Base-by-base conservation (phyloP, 1,140 invertebrate species). In the Sinella curviseta region DNA sequence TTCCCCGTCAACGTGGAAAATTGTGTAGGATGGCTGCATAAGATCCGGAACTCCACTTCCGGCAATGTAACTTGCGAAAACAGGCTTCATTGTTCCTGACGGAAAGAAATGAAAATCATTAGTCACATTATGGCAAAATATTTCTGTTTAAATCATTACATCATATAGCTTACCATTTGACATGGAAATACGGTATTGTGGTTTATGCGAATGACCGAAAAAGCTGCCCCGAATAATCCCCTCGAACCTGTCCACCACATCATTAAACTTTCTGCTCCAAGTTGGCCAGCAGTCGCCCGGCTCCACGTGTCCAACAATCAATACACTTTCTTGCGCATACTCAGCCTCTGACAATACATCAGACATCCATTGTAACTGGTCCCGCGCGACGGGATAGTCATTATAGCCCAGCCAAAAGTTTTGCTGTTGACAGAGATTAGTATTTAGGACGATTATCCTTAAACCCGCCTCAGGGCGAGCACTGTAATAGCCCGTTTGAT, bases 251-350 rank as follows among this genome's bases (percentile, higher is more conserved):
- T 88, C 83, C 1, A 89, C 84, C 70, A 89, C 91, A 83, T 87
- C 89, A 77, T 89, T 88, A 80, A 90, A 93, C 85, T 92, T 90
- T 77, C 89, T 87, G 26, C 88, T 90, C 90, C 92, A 94, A 1
- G 91, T 89, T 36, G 89, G 87, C 48, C 91, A 88, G 84, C 94
- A 93, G 20, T 89, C 88, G 8, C 93, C 93, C 0, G 93, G 90
- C 0, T 94, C 94, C 74, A 97, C 91, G 83, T 97, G 96, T 0
- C 91, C 91, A 30, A 97, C 85, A 48, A 97, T 93, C 83, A 96
- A 94, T 2, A 96, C 95, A 82, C 90, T 90, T 84, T 95, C 93
- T 0, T 88, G 86, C 12, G 88, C 89, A 36, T 88, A 84, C 86
- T 96, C 95, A 8, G 94, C 93, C 82, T 90, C 85, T 48, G 90